Evolutionary conservation across 2,888 invertebrate species (phyloP), one percentile per base, ranked within the genome.

Genomic region (Diabrotica balteata): DNA sequence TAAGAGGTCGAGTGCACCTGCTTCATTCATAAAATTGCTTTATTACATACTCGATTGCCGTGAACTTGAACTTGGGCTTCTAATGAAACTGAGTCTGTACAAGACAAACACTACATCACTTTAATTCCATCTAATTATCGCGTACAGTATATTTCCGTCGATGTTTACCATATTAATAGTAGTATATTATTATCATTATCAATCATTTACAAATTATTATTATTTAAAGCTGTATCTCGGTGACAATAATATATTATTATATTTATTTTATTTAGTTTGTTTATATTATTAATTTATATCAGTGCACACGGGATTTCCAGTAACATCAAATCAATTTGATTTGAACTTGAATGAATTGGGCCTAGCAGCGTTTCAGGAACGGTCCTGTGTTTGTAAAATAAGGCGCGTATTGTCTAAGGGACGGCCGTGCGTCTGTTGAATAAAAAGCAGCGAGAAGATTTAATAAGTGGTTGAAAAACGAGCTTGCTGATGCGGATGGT

Each of bases 21-120:
- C 74, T 80, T 80, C 81, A 82, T 82, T 82, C 82, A 82, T 82
- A 80, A 79, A 70, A 78, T 76, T 77, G 73, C 73, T 73, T 74
- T 73, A 74, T 76, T 78, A 78, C 77, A 5, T 78, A 81, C 80
- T 80, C 79, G 82, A 81, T 80, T 77, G 76, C 81, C 82, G 79
- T 83, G 84, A 83, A 83, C 83, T 83, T 84, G 84, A 84, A 84
- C 84, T 83, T 83, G 82, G 77, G 75, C 78, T 80, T 81, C 81
- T 81, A 82, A 82, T 80, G 82, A 82, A 82, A 83, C 77, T 81
- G 81, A 83, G 82, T 82, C 80, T 79, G 80, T 75, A 77, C 73
- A 66, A 66, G 58, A 63, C 62, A 60, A 32, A 66, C 45, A 57
- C 45, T 22, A 11, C 17, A 17, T 17, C 17, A 43, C n/a, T 54